Evolutionary conservation across 2,888 invertebrate genomes (phyloP).

Genomic region (Drosophila hamatofila): DNA sequence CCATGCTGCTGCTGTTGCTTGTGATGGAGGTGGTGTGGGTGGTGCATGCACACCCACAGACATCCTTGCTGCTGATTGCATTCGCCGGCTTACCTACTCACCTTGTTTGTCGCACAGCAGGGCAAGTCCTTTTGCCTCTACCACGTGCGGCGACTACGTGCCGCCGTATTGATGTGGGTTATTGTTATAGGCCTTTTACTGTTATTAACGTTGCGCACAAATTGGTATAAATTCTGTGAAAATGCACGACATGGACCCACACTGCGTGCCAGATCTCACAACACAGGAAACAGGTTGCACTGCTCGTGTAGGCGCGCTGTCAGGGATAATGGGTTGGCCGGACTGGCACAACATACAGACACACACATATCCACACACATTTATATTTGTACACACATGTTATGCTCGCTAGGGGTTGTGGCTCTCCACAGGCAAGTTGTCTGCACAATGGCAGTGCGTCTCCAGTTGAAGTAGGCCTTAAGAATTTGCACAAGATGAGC

Average conservation of each 20-base stretch:
- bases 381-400: background rate
- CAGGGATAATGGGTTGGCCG: constrained; percentile 49
- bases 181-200: constrained; percentile 78
- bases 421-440: constrained; percentile 32
- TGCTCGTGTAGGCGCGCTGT: constrained; percentile 47
- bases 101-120: constrained; percentile 78
- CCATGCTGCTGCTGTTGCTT: constrained; percentile 10
- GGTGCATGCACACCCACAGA: constrained; percentile 43
- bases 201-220: constrained; percentile 76
- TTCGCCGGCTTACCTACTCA: constrained; percentile 73
- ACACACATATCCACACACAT: constrained; percentile 3
- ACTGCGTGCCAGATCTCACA: constrained; percentile 16
- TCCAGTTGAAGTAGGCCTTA: constrained; percentile 41
- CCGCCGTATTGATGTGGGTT: constrained; percentile 77
- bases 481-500: constrained; percentile 45
- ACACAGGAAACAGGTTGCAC: constrained; percentile 46
- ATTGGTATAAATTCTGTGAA: constrained; percentile 78
- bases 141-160: constrained; percentile 76
- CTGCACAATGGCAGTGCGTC: constrained; percentile 45
- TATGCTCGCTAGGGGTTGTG: constrained; percentile 39
- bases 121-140: constrained; percentile 55
- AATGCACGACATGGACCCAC: constrained; percentile 57
- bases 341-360: constrained; percentile 20
- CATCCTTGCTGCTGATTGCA: constrained; percentile 73
- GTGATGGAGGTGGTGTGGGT: constrained; percentile 31